Conservation (phyloP, 2,797 vertebrate species). For the Characodon lateralis region DNA sequence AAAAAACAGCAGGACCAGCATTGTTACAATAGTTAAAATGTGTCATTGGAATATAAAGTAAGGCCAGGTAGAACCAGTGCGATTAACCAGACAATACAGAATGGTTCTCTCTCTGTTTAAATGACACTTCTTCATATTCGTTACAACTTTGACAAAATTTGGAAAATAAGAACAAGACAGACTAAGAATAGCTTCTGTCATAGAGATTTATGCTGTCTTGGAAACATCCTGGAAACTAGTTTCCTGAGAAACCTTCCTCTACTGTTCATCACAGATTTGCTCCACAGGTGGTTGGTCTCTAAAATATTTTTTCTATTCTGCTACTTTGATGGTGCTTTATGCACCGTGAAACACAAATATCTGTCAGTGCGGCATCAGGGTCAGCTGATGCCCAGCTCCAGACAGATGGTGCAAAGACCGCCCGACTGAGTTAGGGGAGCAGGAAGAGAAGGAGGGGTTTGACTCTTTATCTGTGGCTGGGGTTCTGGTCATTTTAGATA, state of each 20-base stretch:
- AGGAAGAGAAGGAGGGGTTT: slow-evolving; percentile 49
- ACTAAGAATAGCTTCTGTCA: slow-evolving; percentile 42
- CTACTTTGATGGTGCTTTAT: slow-evolving; percentile 4
- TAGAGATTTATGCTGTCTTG: slow-evolving; percentile 47
- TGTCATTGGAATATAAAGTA: background rate
- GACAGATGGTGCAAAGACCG: slow-evolving; percentile 23
- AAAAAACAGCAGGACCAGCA: background rate
- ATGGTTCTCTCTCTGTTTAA: slow-evolving; percentile 22
- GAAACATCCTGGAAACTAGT: slow-evolving; percentile 42
- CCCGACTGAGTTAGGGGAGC: slow-evolving; percentile 14
- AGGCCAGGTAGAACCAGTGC: background rate
- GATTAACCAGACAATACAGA: background rate
- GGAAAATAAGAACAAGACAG: slow-evolving; percentile 9
- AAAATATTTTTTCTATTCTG: slow-evolving; percentile 15
- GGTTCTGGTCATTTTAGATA: slow-evolving; percentile 80
- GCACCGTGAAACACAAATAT: slow-evolving; percentile 7
- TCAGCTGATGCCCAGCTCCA: slow-evolving; percentile 7
- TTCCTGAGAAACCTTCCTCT: slow-evolving; percentile 40
- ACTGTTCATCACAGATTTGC: slow-evolving; percentile 32
- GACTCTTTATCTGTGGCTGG: slow-evolving; percentile 68
- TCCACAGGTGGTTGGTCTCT: slow-evolving; percentile 2
- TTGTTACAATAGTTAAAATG: background rate
- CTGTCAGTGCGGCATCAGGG: slow-evolving; percentile 3
- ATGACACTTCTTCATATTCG: slow-evolving; percentile 30
- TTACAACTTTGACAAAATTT: slow-evolving; percentile 17